Evolutionary conservation across 2,888 invertebrate genomes (phyloP), one percentile per base, ranked within the genome.

Genomic region (Napeogenes inachia): DNA sequence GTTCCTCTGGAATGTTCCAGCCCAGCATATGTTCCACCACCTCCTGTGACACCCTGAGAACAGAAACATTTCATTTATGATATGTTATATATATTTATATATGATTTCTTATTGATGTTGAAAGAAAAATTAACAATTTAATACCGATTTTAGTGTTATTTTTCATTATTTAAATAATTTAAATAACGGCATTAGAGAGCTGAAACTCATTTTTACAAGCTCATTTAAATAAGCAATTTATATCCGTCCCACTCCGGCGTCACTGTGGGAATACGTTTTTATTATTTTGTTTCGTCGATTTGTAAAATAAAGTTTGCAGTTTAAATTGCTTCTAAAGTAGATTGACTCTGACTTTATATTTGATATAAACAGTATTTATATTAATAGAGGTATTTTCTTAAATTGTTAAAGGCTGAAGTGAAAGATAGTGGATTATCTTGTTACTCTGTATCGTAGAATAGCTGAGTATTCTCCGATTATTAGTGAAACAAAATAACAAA

Each of bases 1-100:
- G 89, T 65, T 95, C 94, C 21, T 92, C 87, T 0, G 94, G 94
- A 63, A 93, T 92, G 79, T 94, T 94, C 92, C 94, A 94, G 66
- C 94, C 94, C 59, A 94, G 82, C 81, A 93, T 89, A 67, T 90
- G 87, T 45, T 89, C 86, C 54, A 84, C 80, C 8, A 89, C 81
- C 67, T 89, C 90, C 60, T 82, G 75, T 62, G 88, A 80, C 8
- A 89, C 85, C 87, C 90, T 90, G 73, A 47, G 45, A 61, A 47
- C 8, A 50, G 35, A 59, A 54, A 13, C 4, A 50, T n/a, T 45
- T 55, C 13, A 53, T 13, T 35, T 21, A 21, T 21, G 21, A 21
- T 21, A 21, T 21, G 21, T 21, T 21, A 21, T 21, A 21, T 21
- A 21, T 21, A 21, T 21, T 21, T 21, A 21, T 21, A 21, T 21